These are phyloP conservation scores for Aselliscus stoliczkanus DNA, from an alignment of 2,797 vertebrate genomes.

Conservation along the genomic window DNA sequence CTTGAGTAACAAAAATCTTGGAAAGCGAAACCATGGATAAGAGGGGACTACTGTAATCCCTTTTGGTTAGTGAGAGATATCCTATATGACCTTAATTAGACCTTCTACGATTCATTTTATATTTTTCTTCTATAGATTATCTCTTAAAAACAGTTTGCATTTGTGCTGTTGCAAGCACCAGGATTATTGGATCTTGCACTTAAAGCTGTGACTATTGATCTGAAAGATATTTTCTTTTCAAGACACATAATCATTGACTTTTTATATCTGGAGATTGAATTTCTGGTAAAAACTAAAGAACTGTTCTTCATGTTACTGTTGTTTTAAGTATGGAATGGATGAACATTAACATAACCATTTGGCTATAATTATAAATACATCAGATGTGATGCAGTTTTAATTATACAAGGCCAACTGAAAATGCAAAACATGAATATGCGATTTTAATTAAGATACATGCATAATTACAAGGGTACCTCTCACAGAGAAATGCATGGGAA, in stretches of 20 bases:
- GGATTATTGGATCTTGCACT: not conserved
- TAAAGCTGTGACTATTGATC: slow-evolving; percentile 31
- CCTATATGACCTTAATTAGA: slow-evolving; percentile 20
- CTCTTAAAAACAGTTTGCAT: slow-evolving; percentile 16
- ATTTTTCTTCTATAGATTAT: not conserved
- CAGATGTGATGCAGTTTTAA: slow-evolving; percentile 67
- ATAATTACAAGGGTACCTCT: slow-evolving; percentile 57
- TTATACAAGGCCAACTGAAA: slow-evolving; percentile 60
- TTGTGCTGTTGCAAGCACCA: slow-evolving; percentile 2
- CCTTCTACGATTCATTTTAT: not conserved
- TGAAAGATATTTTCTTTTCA: slow-evolving; percentile 40
- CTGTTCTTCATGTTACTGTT: not conserved
- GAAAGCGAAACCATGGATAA: not conserved
- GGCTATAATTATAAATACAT: slow-evolving; percentile 50
- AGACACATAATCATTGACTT: not conserved
- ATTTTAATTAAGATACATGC: slow-evolving; percentile 66
- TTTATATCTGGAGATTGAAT: slow-evolving; percentile 32
- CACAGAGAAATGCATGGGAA: slow-evolving; percentile 45
- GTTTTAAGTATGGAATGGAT: slow-evolving; percentile 26
- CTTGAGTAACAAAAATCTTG: not conserved
- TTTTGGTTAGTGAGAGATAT: not conserved
- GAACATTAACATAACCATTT: slow-evolving; percentile 45
- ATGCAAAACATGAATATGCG: slow-evolving; percentile 57
- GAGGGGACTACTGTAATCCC: not conserved
- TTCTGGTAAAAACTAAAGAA: slow-evolving; percentile 27